These are phyloP conservation scores for Gorsachius goisagi DNA, from an alignment of 2,113 vertebrate species.

Conservation along the genomic window DNA sequence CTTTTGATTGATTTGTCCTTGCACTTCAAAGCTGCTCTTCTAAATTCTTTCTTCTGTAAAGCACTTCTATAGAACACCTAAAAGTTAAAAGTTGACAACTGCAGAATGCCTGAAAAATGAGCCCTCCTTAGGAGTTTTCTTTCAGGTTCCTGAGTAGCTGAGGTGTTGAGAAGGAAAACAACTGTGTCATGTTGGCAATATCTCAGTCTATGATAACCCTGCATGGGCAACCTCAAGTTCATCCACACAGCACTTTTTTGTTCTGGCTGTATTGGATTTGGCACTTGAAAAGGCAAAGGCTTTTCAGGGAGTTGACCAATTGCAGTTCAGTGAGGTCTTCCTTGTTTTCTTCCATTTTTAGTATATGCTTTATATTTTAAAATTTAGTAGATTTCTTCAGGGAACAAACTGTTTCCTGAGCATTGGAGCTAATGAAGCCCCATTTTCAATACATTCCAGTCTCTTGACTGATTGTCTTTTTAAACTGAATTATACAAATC, in stretches of 20 bases:
- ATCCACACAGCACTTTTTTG: background rate
- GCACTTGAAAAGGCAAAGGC: background rate
- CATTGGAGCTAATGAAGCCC: background rate
- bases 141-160: background rate
- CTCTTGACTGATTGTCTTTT: background rate
- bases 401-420: background rate
- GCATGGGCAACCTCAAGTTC: background rate
- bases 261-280: background rate
- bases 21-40: background rate
- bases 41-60: background rate
- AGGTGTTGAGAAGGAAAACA: background rate
- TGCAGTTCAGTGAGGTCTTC: background rate
- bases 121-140: background rate
- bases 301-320: background rate
- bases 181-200: background rate
- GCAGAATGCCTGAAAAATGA: background rate
- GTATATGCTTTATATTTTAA: background rate
- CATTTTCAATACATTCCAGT: background rate
- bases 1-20: background rate
- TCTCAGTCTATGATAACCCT: background rate
- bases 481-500: background rate
- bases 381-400: background rate
- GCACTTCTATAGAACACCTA: background rate
- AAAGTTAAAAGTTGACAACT: background rate
- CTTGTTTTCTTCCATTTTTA: background rate